A percentile compares a stretch with the other conserved stretches of the same genome.
phyloP scores from a whole-genome alignment of 2,888 invertebrate genomes.

The Miltochrista miniata region DNA sequence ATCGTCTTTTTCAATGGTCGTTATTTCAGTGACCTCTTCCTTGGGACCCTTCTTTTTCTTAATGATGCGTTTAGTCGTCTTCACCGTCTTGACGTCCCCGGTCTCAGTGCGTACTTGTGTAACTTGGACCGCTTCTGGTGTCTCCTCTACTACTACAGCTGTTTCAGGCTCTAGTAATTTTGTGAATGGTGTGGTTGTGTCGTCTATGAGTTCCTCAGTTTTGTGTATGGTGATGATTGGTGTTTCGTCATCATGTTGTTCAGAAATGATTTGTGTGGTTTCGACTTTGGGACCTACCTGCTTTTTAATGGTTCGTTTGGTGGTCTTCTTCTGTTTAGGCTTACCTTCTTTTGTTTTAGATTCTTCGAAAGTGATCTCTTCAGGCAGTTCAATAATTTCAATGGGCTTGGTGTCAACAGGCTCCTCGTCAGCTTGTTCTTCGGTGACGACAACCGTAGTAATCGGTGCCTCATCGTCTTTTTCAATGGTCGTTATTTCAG shows the following conservation, averaged over 20 bases:
- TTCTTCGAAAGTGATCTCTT: slow-evolving; percentile 50
- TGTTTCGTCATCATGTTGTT: slow-evolving; percentile 35
- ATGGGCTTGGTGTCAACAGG: background rate
- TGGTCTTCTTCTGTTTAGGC: slow-evolving; percentile 49
- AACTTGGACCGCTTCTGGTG: slow-evolving; percentile 29
- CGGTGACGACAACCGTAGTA: slow-evolving; percentile 9
- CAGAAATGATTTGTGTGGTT: slow-evolving; percentile 38
- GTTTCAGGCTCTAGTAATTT: slow-evolving; percentile 17
- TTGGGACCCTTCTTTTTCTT: slow-evolving; percentile 18
- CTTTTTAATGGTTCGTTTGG: slow-evolving; percentile 60
- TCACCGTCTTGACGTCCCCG: slow-evolving; percentile 9
- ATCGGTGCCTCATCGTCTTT: slow-evolving; percentile 35
- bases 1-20: slow-evolving; percentile 15
- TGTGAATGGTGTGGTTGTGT: slow-evolving; percentile 22
- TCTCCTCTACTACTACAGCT: slow-evolving; percentile 24
- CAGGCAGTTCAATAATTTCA: slow-evolving; percentile 26
- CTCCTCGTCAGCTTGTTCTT: background rate
- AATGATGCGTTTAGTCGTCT: slow-evolving; percentile 13
- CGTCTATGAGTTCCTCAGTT: slow-evolving; percentile 41
- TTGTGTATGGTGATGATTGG: slow-evolving; percentile 63
- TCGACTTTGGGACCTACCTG: slow-evolving; percentile 55
- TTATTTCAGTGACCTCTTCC: slow-evolving; percentile 19
- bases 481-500: slow-evolving; percentile 53
- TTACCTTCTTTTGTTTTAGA: slow-evolving; percentile 45
- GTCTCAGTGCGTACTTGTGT: slow-evolving; percentile 30